Percentiles rank a stretch among this genome's conserved stretches.
phyloP scores from a whole-genome alignment of 2,113 vertebrate species.

The Tauraco erythrolophus region DNA sequence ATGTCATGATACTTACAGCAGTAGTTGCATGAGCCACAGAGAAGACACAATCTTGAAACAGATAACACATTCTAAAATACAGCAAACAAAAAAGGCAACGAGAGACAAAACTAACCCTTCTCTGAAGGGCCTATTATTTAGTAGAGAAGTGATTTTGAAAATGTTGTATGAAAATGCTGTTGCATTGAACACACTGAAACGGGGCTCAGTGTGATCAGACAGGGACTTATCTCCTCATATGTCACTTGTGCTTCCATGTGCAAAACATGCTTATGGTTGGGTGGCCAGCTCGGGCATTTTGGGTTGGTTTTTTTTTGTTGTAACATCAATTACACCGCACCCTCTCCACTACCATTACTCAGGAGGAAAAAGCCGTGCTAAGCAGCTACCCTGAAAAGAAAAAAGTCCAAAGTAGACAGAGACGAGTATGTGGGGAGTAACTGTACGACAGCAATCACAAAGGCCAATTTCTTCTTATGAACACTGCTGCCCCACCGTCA shows the following conservation, averaged over 20 bases:
- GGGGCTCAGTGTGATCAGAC: not conserved
- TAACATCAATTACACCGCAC: not conserved
- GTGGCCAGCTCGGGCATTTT: not conserved
- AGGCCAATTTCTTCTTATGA: not conserved
- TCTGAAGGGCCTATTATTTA: not conserved
- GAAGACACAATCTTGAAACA: not conserved
- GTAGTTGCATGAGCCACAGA: rapidly evolving
- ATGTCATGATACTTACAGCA: not conserved
- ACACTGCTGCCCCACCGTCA: no score
- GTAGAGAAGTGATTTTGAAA: not conserved
- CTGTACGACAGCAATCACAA: not conserved
- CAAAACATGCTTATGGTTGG: not conserved
- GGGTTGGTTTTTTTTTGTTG: not conserved
- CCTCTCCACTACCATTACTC: not conserved
- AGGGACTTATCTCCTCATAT: not conserved
- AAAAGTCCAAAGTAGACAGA: not conserved
- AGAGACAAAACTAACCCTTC: not conserved
- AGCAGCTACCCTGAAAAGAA: not conserved
- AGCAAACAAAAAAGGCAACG: not conserved
- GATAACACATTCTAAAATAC: not conserved
- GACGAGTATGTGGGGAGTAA: not conserved
- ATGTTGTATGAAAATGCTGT: not conserved
- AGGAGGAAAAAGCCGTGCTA: rapidly evolving
- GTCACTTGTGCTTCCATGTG: not conserved
- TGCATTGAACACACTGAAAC: not conserved